These are phyloP conservation scores for Orbicella faveolata DNA, from an alignment of 64 coral and sea anemone species.

Conservation along the genomic window DNA sequence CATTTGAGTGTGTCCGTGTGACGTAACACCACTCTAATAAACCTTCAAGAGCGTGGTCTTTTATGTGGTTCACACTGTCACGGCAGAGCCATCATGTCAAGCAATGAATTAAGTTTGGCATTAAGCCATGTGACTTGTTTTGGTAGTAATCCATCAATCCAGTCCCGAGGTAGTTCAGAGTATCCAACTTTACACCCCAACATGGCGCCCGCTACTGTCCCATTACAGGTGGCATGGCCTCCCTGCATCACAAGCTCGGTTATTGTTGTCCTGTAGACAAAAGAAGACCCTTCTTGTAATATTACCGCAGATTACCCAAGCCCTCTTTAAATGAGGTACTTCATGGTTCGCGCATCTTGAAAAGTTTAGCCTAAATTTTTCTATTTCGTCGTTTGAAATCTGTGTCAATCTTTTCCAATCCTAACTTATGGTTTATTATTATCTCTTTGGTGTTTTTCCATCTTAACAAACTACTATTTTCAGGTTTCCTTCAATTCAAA, in stretches of 20 bases:
- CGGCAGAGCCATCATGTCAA: slow-evolving; percentile 93
- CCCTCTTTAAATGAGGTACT: no score
- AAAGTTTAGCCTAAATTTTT: no score
- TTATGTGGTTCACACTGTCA: background rate
- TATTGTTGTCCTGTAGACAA: slow-evolving; percentile 63
- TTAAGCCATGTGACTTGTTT: slow-evolving; percentile 81
- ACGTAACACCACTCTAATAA: no score
- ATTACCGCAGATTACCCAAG: background rate
- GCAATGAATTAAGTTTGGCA: slow-evolving; percentile 75
- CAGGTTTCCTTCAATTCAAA: no score
- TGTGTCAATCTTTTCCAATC: no score
- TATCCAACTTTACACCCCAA: slow-evolving; percentile 92
- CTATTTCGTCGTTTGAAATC: no score
- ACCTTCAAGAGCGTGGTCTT: background rate
- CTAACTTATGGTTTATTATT: no score
- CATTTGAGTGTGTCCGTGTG: no score
- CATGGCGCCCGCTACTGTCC: slow-evolving; percentile 76
- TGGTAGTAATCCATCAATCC: slow-evolving; percentile 78
- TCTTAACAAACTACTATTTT: no score
- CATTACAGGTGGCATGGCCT: slow-evolving; percentile 90
- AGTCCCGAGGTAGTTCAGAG: slow-evolving; percentile 80
- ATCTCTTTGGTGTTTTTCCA: no score
- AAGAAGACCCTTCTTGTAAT: background rate
- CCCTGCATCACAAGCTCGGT: slow-evolving; percentile 89
- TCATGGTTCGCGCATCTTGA: no score